Conservation (phyloP, 2,888 invertebrate species). For the Theretra japonica region DNA sequence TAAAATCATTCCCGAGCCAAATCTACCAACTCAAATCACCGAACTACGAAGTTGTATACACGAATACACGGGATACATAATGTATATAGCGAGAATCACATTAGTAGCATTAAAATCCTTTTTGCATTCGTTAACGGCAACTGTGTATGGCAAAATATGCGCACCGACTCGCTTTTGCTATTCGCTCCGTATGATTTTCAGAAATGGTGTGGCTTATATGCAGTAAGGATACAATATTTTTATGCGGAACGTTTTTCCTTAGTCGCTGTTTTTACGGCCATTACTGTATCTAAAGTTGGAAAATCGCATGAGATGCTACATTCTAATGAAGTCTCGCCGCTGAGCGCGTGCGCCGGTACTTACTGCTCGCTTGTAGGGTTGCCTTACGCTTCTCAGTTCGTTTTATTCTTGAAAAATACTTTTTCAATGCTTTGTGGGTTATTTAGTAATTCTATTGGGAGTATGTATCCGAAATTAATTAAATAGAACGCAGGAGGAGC, state of each 20-base stretch:
- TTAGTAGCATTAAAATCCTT: slow-evolving; percentile 80
- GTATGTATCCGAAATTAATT: too few species aligned
- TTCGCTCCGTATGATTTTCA: slow-evolving; percentile 84
- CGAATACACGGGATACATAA: slow-evolving; percentile 63
- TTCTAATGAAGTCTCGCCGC: slow-evolving; percentile 78
- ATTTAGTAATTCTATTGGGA: not conserved
- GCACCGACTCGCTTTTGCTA: slow-evolving; percentile 70
- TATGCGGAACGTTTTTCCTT: slow-evolving; percentile 79
- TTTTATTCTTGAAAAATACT: not conserved
- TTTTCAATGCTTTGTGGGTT: not conserved
- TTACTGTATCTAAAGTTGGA: slow-evolving; percentile 83
- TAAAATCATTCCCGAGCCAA: not conserved
- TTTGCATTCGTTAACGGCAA: slow-evolving; percentile 76
- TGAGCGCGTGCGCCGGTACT: slow-evolving; percentile 82
- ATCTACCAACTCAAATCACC: slow-evolving; percentile 37
- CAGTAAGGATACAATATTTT: slow-evolving; percentile 83
- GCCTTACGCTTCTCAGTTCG: slow-evolving; percentile 35
- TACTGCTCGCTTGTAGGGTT: slow-evolving; percentile 56
- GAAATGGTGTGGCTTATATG: slow-evolving; percentile 80
- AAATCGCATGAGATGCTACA: slow-evolving; percentile 81
- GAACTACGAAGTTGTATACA: slow-evolving; percentile 41
- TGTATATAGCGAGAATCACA: slow-evolving; percentile 78
- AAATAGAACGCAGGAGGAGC: too few species aligned
- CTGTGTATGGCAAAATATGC: slow-evolving; percentile 82
- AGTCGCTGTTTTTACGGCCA: slow-evolving; percentile 76